Conservation (phyloP, 2,888 invertebrate species). For the Punctoribates punctum region DNA sequence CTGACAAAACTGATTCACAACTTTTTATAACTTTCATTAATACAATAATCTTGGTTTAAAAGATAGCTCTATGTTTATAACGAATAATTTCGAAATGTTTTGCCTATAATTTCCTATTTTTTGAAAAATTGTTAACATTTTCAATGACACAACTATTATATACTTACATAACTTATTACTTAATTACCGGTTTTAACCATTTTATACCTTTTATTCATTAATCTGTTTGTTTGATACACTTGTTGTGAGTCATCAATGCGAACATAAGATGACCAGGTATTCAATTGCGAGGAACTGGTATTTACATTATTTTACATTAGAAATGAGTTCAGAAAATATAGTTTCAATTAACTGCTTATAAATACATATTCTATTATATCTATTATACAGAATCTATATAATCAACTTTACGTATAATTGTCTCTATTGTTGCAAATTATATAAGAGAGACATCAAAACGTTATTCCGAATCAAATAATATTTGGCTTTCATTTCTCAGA, state of each 20-base stretch:
- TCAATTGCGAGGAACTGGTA: not conserved
- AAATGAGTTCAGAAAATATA: not conserved
- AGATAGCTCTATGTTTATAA: slow-evolving; percentile 1
- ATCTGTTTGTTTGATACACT: not conserved
- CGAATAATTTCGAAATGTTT: slow-evolving; percentile 19
- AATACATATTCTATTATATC: too few species aligned
- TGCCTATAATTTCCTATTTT: not conserved
- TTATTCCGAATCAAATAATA: not conserved
- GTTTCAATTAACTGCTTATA: not conserved
- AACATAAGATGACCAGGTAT: slow-evolving; percentile 22
- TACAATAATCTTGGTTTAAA: slow-evolving; percentile 10
- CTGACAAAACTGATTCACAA: not conserved
- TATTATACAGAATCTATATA: too few species aligned
- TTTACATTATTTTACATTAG: too few species aligned
- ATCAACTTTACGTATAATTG: too few species aligned
- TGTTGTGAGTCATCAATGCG: not conserved
- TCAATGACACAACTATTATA: slow-evolving; percentile 8
- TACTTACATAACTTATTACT: not conserved
- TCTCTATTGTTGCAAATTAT: not conserved
- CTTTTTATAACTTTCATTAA: not conserved
- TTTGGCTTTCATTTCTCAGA: not conserved
- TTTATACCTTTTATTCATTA: not conserved
- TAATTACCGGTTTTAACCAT: slow-evolving; percentile 23
- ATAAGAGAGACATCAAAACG: not conserved
- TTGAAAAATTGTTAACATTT: not conserved